Conservation (phyloP, 2,888 invertebrate genomes). For the Andrena praecox region DNA sequence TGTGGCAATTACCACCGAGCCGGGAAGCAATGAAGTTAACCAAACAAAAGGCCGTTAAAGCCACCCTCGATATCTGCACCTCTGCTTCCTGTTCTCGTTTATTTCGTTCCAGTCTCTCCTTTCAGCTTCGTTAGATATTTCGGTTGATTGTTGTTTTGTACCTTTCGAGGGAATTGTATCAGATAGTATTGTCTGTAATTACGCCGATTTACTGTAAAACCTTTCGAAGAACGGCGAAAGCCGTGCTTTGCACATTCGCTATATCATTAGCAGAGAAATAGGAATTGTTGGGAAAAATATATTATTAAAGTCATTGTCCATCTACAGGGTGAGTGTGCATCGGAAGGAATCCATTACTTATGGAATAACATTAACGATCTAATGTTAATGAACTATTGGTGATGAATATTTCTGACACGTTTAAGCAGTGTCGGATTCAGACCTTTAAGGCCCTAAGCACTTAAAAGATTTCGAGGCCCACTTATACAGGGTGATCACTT, state of each 20-base stretch:
- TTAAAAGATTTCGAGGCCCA: too few relatives aligned
- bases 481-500: too few relatives aligned
- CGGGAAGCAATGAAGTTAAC: constrained; percentile 75
- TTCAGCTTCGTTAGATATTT: constrained; percentile 61
- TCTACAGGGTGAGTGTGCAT: too few relatives aligned
- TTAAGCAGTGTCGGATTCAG: too few relatives aligned
- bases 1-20: constrained; percentile 75
- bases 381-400: too few relatives aligned
- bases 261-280: neutral
- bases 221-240: neutral
- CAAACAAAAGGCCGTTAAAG: constrained; percentile 81
- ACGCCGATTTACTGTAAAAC: constrained; percentile 14
- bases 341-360: too few relatives aligned
- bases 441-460: too few relatives aligned
- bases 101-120: constrained; percentile 59
- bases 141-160: constrained; percentile 39
- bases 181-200: constrained; percentile 10
- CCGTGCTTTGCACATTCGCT: neutral
- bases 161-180: constrained; percentile 20
- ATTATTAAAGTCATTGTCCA: too few relatives aligned
- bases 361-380: too few relatives aligned
- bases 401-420: too few relatives aligned
- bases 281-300: neutral
- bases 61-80: constrained; percentile 69
- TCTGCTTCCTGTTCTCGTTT: constrained; percentile 67